Conservation (phyloP, 2,888 invertebrate species). For the Spodoptera littoralis region DNA sequence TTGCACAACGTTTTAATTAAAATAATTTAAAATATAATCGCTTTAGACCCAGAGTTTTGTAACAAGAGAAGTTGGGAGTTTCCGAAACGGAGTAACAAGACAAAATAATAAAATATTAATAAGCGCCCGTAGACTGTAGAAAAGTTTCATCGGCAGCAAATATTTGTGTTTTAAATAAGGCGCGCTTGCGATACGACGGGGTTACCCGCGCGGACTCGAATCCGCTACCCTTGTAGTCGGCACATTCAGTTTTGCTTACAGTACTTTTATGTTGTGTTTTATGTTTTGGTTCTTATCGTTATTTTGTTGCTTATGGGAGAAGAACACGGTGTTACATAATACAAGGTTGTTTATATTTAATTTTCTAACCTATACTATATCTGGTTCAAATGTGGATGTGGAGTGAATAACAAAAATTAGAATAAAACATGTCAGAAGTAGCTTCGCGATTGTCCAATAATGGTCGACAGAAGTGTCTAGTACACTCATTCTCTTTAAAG, state of each 20-base stretch:
- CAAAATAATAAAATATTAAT: constrained; percentile 89
- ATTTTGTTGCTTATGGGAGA: constrained; percentile 24
- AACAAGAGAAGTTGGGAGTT: constrained; percentile 86
- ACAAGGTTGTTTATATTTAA: too few relatives aligned
- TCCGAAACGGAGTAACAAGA: constrained; percentile 85
- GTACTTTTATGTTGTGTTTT: constrained; percentile 46
- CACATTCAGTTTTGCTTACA: constrained; percentile 61
- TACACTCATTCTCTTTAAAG: background rate
- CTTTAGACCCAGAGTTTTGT: constrained; percentile 83
- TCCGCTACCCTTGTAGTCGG: constrained; percentile 58
- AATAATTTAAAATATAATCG: constrained; percentile 89
- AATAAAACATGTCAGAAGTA: too few relatives aligned
- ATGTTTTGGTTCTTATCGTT: constrained; percentile 20
- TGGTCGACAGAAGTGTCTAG: too few relatives aligned
- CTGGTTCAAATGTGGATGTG: too few relatives aligned
- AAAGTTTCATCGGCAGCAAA: constrained; percentile 85
- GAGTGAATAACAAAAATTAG: too few relatives aligned
- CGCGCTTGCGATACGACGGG: constrained; percentile 81
- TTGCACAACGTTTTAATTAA: constrained; percentile 88
- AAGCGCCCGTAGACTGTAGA: constrained; percentile 85
- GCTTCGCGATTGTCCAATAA: too few relatives aligned
- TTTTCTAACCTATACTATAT: too few relatives aligned
- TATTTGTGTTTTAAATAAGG: constrained; percentile 89
- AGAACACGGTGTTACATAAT: constrained; percentile 1
- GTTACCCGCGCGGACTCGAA: constrained; percentile 72